phyloP scores from a whole-genome alignment of 1,140 invertebrate genomes.

The Monomorium pharaonis region DNA sequence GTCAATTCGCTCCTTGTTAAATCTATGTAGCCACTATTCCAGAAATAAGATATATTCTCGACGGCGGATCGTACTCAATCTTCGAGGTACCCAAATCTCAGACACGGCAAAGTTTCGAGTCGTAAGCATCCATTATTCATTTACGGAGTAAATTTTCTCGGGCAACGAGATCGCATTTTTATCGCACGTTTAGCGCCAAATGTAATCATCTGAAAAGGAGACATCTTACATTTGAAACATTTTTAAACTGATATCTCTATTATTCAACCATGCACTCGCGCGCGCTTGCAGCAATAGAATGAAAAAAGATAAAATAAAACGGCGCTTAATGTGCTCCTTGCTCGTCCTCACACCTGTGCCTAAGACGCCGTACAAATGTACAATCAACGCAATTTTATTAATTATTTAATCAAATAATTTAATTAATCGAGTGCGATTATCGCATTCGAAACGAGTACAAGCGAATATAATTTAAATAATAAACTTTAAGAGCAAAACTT shows the following conservation, averaged over 20 bases:
- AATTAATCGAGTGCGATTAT: background rate
- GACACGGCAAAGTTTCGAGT: constrained; percentile 18
- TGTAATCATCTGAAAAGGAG: background rate
- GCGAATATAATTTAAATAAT: background rate
- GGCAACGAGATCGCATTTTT: constrained; percentile 53
- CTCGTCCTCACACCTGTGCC: background rate
- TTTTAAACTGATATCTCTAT: background rate
- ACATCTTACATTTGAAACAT: background rate
- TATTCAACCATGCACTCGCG: background rate
- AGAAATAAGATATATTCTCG: constrained; percentile 46
- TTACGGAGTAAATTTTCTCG: constrained; percentile 40
- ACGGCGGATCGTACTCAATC: constrained; percentile 53
- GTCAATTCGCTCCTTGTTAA: constrained; percentile 47
- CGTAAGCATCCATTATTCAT: background rate
- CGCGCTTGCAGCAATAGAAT: background rate
- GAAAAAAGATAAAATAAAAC: background rate
- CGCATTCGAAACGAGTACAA: background rate
- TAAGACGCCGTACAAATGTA: background rate
- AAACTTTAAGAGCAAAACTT: background rate
- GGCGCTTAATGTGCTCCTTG: constrained; percentile 24
- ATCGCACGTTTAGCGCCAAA: constrained; percentile 32
- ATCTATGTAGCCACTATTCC: constrained; percentile 63
- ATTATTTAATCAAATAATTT: too few species aligned
- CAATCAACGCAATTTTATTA: too few species aligned
- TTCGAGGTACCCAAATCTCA: constrained; percentile 66